phyloP scores from a whole-genome alignment of 2,888 invertebrate species.

The Ptychoptera albimana region DNA sequence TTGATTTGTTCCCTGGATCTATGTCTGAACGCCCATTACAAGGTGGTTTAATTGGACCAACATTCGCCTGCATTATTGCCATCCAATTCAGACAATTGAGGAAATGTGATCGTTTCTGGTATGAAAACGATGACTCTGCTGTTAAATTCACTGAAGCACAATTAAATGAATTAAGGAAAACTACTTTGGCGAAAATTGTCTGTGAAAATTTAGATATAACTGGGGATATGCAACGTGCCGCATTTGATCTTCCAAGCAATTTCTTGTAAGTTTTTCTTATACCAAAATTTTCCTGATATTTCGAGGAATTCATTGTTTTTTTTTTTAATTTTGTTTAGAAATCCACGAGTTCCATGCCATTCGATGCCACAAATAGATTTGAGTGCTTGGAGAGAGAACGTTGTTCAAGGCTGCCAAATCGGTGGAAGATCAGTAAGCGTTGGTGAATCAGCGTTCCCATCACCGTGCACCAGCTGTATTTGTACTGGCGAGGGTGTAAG shows the following conservation, averaged over 20 bases:
- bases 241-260: constrained; percentile 80
- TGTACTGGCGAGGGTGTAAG: constrained; percentile 74
- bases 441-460: constrained; percentile 72
- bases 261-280: constrained; percentile 47
- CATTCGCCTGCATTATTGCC: constrained; percentile 87
- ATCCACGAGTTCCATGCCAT: constrained; percentile 72
- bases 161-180: constrained; percentile 72
- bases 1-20: constrained; percentile 90
- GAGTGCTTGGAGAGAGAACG: constrained; percentile 68
- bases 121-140: constrained; percentile 69
- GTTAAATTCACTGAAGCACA: constrained; percentile 74
- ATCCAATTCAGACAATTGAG: constrained; percentile 81
- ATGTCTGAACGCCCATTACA: constrained; percentile 78
- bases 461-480: constrained; percentile 82
- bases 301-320: background rate
- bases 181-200: constrained; percentile 66
- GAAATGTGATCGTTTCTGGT: constrained; percentile 94
- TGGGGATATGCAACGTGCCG: constrained; percentile 74
- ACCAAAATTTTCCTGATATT: background rate
- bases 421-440: constrained; percentile 61
- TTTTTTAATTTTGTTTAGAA: constrained; percentile 32
- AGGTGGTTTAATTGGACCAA: constrained; percentile 86
- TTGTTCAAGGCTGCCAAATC: constrained; percentile 65
- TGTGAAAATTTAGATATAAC: constrained; percentile 82
- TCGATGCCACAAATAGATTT: constrained; percentile 68